Conservation (phyloP, 2,797 vertebrate species). For the Lates japonicus region DNA sequence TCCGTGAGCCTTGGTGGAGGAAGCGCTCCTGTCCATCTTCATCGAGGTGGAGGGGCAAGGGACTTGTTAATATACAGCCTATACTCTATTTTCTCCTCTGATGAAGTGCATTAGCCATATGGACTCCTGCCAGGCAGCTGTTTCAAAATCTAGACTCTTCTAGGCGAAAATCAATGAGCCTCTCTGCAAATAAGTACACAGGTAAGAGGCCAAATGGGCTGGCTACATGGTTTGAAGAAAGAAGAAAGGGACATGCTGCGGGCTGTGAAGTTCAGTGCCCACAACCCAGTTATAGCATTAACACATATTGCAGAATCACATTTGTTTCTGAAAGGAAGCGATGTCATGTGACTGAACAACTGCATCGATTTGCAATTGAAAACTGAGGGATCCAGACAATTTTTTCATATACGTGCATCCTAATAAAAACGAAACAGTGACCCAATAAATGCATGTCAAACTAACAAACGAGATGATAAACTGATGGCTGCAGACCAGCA, state of each 20-base stretch:
- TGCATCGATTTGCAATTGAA: slow-evolving; percentile 22
- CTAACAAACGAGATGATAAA: background rate
- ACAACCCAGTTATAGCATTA: slow-evolving; percentile 17
- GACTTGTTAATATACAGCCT: slow-evolving; percentile 45
- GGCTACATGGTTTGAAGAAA: slow-evolving; percentile 22
- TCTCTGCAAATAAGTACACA: slow-evolving; percentile 40
- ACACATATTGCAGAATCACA: slow-evolving; percentile 13
- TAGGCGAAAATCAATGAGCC: slow-evolving; percentile 44
- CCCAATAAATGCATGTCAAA: slow-evolving; percentile 14
- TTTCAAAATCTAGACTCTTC: slow-evolving; percentile 28
- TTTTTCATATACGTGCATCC: slow-evolving; percentile 13
- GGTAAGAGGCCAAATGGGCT: slow-evolving; percentile 34
- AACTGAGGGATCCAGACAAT: background rate
- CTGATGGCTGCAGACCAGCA: slow-evolving; percentile 17
- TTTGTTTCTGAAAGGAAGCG: slow-evolving; percentile 8
- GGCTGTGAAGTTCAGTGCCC: slow-evolving; percentile 36
- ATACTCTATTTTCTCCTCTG: slow-evolving; percentile 27
- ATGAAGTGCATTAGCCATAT: slow-evolving; percentile 33
- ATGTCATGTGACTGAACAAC: background rate
- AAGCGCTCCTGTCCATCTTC: slow-evolving; percentile 87
- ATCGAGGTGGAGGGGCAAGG: slow-evolving; percentile 69
- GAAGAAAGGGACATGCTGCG: slow-evolving; percentile 38
- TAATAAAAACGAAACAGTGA: slow-evolving; percentile 1
- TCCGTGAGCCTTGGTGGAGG: slow-evolving; percentile 86
- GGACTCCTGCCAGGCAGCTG: slow-evolving; percentile 6